Evolutionary conservation across 2,888 invertebrate species (phyloP), one percentile per base, ranked within the genome.

Genomic region (Cartodere bifasciata): DNA sequence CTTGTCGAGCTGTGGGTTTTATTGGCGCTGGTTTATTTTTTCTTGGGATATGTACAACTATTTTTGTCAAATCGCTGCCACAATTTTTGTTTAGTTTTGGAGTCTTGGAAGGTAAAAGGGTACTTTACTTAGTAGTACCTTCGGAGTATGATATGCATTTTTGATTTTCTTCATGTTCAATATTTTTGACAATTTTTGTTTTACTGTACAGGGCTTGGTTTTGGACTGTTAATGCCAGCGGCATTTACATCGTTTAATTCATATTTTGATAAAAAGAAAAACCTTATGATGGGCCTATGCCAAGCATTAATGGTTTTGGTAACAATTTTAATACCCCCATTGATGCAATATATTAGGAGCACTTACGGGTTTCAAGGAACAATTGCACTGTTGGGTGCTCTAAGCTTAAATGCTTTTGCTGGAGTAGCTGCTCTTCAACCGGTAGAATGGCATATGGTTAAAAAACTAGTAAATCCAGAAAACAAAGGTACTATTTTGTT

Each of bases 361-460:
- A 58, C 60, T 38, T 81, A 76, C 38, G 82, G 82, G 2, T 80
- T 78, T 48, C 60, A 76, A 37, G 82, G 81, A 52, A 75, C 79
- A 9, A 60, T 78, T 3, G 66, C 72, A 4, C 52, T 83, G 16
- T 58, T 77, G 9, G 74, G 75, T 37, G 81, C 70, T 0, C 50
- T 82, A 16, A 75, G 79, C 46, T 55, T 76, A 9, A 70, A 83
- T 48, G 61, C 72, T 11, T 56, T 83, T 13, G 65, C 75, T 16
- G 81, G 76, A 1, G 76, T 79, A 72, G 46, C 73, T 24, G 60
- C 77, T 22, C 73, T 82, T 71, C 79, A 80, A 44, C 81, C 82
- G 1, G 74, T 79, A 1, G 71, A 78, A 49, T 75, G 78, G 77
- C 78, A 82, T 48, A 60, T 73, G 61, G 60, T 22, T 49, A 47